Base-by-base conservation (phyloP, 1,140 invertebrate species). In the Rhyzopertha dominica region DNA sequence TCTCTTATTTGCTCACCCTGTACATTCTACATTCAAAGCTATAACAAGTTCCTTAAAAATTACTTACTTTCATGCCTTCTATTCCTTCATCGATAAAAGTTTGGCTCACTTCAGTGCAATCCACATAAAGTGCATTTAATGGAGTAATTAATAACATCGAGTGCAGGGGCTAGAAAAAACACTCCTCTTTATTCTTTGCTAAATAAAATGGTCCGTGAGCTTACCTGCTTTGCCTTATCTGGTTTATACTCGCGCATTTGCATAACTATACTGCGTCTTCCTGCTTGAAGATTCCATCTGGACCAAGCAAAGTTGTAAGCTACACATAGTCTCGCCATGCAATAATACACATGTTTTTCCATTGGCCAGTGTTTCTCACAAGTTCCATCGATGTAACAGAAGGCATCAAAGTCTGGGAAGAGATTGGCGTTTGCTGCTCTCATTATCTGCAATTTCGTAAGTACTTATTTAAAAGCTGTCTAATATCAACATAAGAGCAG, bases 281-380 rank as follows among this genome's bases (percentile, higher is more conserved):
- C 80, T 1, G 77, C 76, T 31, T 74, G 53, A 0, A 76, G 68
- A 57, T 94, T 95, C 90, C 90, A 94, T 30, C 89, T 79, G 8
- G 88, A 92, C 86, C 88, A 94, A 23, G 87, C 78, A 58, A 91
- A 93, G 45, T 87, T 84, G 56, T 87, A 87, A 2, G 79, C 75
- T 0, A 80, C 79, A 3, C 80, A 79, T 5, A 87, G 65, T 16
- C 87, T 71, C 0, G 87, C 87, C 77, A 95, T 90, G 53, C 88
- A 88, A 29, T 80, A 76, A 58, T 93, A 91, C 10, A 85, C 68
- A 65, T 90, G 85, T 40, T 82, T 77, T 65, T 92, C 89, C 47
- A 81, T 74, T 1, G 82, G 74, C 54, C 77, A 79, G 54, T 88
- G 81, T 58, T 90, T 91, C 30, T 79, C 73, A 25, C 82, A 76